Base-by-base conservation (phyloP, 2,113 vertebrate species). In the Cottus gobio region DNA sequence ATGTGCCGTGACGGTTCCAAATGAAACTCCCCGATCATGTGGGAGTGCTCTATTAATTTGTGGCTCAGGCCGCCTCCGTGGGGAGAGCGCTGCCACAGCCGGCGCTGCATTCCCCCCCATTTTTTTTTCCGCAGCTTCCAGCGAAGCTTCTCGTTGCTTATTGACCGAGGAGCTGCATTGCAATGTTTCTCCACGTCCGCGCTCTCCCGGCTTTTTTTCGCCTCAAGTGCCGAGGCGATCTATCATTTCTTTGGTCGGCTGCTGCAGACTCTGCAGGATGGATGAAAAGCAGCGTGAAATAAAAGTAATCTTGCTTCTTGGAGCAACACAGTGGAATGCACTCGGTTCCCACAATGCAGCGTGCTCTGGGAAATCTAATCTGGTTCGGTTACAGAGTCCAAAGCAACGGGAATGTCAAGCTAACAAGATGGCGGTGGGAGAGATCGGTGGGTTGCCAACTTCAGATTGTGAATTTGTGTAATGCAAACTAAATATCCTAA, bases 1-100 rank as follows among this genome's bases (percentile, higher is more conserved):
- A 93, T 90, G 90, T 90, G 83, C 83, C 84, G 79, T 91, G 91
- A 93, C 90, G 83, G 87, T 87, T 93, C 87, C 86, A 90, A 92
- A 92, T 93, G 89, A 92, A 92, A 91, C 79, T 87, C 77, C 80
- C 74, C 48, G 71, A 91, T 90, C 87, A 86, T 81, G 87, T 77
- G 89, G 85, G 89, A 88, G 89, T 30, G 72, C 90, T 91, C 87
- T 90, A 92, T 93, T 93, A 90, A 93, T 93, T 91, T 92, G 91
- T 81, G 83, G 82, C 88, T 90, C 71, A 60, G 83, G 85, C 85
- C 79, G 64, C 80, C 80, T 91, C 91, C 85, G 75, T 46, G 77
- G 90, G 91, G 91, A 88, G 78, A 56, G 72, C 76, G 87, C 84
- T 74, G 85, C 77, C 60, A 77, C 73, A 71, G 78, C 60, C 83